Evolutionary conservation across 2,888 invertebrate species (phyloP).

Genomic region (Anoplius nigerrimus): DNA sequence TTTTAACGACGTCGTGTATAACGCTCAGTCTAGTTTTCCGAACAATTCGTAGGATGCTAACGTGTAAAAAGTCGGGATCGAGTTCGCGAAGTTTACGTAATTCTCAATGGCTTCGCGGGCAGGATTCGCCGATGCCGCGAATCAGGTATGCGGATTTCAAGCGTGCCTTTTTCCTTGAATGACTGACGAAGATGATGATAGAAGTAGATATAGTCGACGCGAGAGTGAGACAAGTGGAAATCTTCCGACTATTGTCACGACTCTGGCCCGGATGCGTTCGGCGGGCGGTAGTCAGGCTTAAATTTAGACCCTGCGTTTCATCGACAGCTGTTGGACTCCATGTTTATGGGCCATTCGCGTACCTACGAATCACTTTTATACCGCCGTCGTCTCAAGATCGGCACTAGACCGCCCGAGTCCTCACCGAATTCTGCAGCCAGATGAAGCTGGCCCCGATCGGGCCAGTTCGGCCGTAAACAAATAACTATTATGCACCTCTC

Average conservation of each 20-base stretch:
- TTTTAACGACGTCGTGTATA: too few relatives aligned
- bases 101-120: too few relatives aligned
- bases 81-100: too few relatives aligned
- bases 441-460: too few relatives aligned
- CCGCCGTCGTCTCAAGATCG: slow-evolving; percentile 42
- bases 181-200: neutral
- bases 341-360: slow-evolving; percentile 70
- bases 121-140: too few relatives aligned
- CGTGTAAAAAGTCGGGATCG: too few relatives aligned
- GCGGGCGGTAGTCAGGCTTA: slow-evolving; percentile 52
- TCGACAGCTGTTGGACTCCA: slow-evolving; percentile 71
- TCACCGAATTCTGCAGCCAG: too few relatives aligned
- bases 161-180: neutral
- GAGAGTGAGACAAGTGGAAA: slow-evolving; percentile 19
- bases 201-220: neutral
- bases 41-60: too few relatives aligned
- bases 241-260: slow-evolving; percentile 41
- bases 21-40: too few relatives aligned
- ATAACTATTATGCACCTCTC: too few relatives aligned
- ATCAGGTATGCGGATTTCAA: too few relatives aligned
- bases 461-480: too few relatives aligned
- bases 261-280: slow-evolving; percentile 25
- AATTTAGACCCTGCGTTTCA: slow-evolving; percentile 71
- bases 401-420: slow-evolving; percentile 13
- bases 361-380: slow-evolving; percentile 68